phyloP scores from a whole-genome alignment of 2,888 invertebrate genomes.

The Ormia ochracea region DNA sequence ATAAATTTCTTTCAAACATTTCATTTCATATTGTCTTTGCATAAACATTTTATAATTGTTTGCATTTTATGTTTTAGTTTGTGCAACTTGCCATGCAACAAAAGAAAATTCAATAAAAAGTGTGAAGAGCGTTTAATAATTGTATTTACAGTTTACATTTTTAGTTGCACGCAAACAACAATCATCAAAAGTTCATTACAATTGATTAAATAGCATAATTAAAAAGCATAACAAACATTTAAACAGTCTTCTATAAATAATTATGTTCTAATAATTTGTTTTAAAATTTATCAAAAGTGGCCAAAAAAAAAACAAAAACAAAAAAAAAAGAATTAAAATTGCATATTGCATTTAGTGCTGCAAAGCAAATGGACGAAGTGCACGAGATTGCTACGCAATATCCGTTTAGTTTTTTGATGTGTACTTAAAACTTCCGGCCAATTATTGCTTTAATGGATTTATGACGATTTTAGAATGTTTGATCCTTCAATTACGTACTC shows the following conservation, averaged over 20 bases:
- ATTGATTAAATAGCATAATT: slow-evolving; percentile 7
- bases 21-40: background rate
- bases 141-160: background rate
- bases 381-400: no score
- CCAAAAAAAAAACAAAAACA: no score
- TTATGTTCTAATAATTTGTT: no score
- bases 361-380: no score
- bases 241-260: background rate
- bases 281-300: no score
- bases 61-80: slow-evolving; percentile 35
- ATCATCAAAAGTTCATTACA: background rate
- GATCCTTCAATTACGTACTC: slow-evolving; percentile 10
- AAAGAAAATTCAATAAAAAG: background rate
- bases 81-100: slow-evolving; percentile 14
- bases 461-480: background rate
- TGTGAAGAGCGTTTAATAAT: background rate
- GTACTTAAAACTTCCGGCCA: no score
- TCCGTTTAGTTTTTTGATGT: no score
- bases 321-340: no score
- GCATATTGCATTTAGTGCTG: no score
- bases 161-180: background rate
- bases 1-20: background rate
- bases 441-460: background rate
- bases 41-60: slow-evolving; percentile 44
- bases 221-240: background rate